Evolutionary conservation across 2,797 vertebrate species (phyloP).

Genomic region (Tamandua tetradactyla): DNA sequence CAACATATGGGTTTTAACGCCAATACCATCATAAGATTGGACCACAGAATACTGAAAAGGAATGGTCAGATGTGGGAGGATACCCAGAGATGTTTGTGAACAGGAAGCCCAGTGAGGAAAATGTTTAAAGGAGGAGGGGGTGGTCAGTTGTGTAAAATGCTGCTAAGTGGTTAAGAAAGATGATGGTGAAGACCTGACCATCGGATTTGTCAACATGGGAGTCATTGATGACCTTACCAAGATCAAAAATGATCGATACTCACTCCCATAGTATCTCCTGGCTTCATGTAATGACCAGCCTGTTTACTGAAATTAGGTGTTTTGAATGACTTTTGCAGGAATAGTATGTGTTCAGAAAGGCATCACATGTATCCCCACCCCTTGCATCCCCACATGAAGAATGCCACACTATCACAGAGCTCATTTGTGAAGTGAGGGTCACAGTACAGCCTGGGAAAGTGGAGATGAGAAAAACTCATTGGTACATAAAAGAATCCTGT

Average conservation of each 20-base stretch:
- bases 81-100: background rate
- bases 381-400: background rate
- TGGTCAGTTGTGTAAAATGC: background rate
- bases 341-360: background rate
- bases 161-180: background rate
- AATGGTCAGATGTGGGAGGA: background rate
- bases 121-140: background rate
- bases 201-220: background rate
- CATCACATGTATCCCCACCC: background rate
- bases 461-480: background rate
- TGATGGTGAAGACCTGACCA: background rate
- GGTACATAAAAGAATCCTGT: background rate
- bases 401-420: background rate
- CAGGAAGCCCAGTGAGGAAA: background rate
- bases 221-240: background rate
- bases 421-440: background rate
- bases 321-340: background rate
- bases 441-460: background rate
- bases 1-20: background rate
- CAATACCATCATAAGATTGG: background rate
- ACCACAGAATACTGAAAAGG: background rate
- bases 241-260: background rate
- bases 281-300: background rate
- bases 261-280: rapidly evolving
- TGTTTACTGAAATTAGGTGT: background rate